These are phyloP conservation scores for Oncorhynchus keta DNA, from an alignment of 2,113 vertebrate species.

Conservation along the genomic window DNA sequence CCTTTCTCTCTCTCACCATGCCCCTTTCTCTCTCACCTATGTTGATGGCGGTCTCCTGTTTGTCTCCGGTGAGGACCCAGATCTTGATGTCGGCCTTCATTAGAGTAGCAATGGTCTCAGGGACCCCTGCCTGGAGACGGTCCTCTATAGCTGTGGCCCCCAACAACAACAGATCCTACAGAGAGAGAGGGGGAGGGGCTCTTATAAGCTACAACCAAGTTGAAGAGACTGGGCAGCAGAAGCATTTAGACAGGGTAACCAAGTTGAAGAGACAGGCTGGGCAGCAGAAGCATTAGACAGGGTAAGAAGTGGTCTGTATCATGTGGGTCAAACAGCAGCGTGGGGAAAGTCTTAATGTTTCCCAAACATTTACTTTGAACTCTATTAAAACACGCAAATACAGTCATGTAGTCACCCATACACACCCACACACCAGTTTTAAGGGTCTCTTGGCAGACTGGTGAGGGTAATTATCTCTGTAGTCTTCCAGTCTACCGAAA, in stretches of 20 bases:
- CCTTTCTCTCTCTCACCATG: background rate
- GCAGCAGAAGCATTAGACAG: background rate
- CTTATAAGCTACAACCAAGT: constrained; percentile 84
- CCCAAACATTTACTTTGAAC: background rate
- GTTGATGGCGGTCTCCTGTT: constrained; percentile 95
- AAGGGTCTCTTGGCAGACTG: constrained; percentile 73
- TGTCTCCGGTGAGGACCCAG: constrained; percentile 96
- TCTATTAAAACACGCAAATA: background rate
- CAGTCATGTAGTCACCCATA: too few species aligned
- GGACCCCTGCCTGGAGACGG: constrained; percentile 91
- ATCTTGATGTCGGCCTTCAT: constrained; percentile 95
- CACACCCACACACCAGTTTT: constrained; percentile 50
- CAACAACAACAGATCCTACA: constrained; percentile 87
- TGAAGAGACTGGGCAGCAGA: too few species aligned
- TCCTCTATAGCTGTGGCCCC: constrained; percentile 97
- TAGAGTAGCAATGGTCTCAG: constrained; percentile 91
- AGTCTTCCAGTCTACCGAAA: constrained; percentile 18
- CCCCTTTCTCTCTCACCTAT: constrained; percentile 78
- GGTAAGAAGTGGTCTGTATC: background rate
- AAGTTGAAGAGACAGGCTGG: constrained; percentile 42
- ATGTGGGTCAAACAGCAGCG: background rate
- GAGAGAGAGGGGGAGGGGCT: constrained; percentile 64
- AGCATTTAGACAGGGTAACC: too few species aligned
- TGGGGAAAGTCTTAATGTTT: background rate
- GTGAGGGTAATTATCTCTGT: constrained; percentile 69